A percentile compares a stretch with the other conserved stretches of the same genome.
Evolutionary conservation across 92 coral and sea anemone species (phyloP).

Genomic region (Epizoanthus illoricatus): DNA sequence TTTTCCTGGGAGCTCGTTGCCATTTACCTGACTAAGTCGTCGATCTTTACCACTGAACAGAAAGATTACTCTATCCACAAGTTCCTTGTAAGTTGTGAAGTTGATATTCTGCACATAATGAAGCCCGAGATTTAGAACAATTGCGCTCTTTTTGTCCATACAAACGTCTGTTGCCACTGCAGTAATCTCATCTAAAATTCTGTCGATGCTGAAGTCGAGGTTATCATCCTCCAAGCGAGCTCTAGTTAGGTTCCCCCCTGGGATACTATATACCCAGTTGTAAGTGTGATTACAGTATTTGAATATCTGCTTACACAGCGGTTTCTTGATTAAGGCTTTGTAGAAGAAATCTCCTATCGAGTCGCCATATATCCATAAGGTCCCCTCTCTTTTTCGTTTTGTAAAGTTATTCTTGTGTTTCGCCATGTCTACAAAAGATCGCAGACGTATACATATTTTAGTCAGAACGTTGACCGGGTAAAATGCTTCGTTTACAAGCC

Average conservation of each 20-base stretch:
- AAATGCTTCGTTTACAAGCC: no score
- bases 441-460: no score
- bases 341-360: conserved; percentile 80
- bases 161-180: conserved; percentile 42
- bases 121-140: conserved; percentile 76
- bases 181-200: conserved; percentile 64
- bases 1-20: conserved; percentile 55
- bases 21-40: conserved; percentile 43
- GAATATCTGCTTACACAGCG: conserved; percentile 63
- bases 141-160: conserved; percentile 63
- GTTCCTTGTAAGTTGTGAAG: conserved; percentile 58
- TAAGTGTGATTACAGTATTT: conserved; percentile 67
- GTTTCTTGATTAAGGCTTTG: conserved; percentile 65
- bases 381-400: conserved; percentile 33
- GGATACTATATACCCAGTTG: conserved; percentile 79
- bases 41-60: conserved; percentile 59
- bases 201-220: conserved; percentile 60
- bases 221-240: conserved; percentile 71
- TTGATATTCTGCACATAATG: conserved; percentile 84
- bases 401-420: background rate
- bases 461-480: no score
- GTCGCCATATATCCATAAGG: conserved; percentile 83
- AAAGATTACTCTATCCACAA: conserved; percentile 64
- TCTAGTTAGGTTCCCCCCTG: conserved; percentile 65
- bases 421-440: no score